These are phyloP conservation scores for Perithous albicinctus DNA, from an alignment of 2,888 invertebrate genomes.

Conservation along the genomic window DNA sequence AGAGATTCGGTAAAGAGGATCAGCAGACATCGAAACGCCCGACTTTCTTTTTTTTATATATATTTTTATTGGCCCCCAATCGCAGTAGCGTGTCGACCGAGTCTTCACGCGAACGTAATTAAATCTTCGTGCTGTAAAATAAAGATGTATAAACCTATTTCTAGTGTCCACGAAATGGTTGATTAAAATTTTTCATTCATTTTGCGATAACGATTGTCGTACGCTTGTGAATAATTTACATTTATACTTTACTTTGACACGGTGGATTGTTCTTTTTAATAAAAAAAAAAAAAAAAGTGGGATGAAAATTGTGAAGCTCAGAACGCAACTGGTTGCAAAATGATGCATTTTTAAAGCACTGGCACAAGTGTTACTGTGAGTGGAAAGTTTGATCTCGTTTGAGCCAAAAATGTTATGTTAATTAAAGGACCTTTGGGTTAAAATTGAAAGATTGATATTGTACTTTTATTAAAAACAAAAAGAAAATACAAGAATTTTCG, in stretches of 20 bases:
- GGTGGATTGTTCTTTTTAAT: too few relatives aligned
- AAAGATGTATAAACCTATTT: neutral
- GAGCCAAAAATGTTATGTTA: too few relatives aligned
- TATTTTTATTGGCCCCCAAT: conserved; percentile 52
- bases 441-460: neutral
- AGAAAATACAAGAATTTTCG: neutral
- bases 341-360: too few relatives aligned
- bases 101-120: conserved; percentile 40
- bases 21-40: conserved; percentile 52
- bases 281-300: too few relatives aligned
- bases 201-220: neutral
- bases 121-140: neutral
- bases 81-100: conserved; percentile 52
- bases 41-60: conserved; percentile 58
- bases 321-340: neutral
- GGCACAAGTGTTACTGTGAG: too few relatives aligned
- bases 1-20: conserved; percentile 53
- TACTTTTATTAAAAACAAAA: neutral
- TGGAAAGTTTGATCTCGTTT: too few relatives aligned
- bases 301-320: neutral
- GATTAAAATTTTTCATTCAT: neutral
- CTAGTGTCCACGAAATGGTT: neutral
- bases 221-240: neutral
- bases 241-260: too few relatives aligned
- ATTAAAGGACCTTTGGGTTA: neutral